Conservation (phyloP, 2,113 vertebrate genomes). For the Tenebrosternarchus preto region DNA sequence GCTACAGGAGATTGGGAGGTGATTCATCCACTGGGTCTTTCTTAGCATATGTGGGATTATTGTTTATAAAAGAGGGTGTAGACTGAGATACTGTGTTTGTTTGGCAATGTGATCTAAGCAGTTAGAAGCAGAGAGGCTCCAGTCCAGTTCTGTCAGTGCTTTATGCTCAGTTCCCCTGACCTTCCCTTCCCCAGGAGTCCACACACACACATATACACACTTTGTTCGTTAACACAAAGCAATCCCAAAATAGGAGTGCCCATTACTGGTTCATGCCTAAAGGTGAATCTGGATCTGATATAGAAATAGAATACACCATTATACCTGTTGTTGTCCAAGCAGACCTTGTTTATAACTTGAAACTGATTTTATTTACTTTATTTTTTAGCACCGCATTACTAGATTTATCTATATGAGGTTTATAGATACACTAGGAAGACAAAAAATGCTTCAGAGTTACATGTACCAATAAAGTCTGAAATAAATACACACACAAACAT, state of each 20-base stretch:
- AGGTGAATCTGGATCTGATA: slow-evolving; percentile 33
- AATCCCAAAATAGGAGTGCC: slow-evolving; percentile 49
- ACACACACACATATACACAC: slow-evolving; percentile 57
- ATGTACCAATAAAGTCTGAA: background rate
- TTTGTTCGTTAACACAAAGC: slow-evolving; percentile 42
- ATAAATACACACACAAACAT: background rate
- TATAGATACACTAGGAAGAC: too few relatives aligned
- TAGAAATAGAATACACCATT: slow-evolving; percentile 52
- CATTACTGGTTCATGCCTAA: slow-evolving; percentile 50
- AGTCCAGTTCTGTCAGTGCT: slow-evolving; percentile 59
- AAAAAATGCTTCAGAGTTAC: too few relatives aligned
- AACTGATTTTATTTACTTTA: too few relatives aligned
- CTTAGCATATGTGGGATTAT: slow-evolving; percentile 58
- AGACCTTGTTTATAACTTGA: background rate
- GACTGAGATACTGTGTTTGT: slow-evolving; percentile 69
- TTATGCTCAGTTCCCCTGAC: slow-evolving; percentile 64
- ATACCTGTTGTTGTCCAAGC: slow-evolving; percentile 9
- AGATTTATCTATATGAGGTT: too few relatives aligned
- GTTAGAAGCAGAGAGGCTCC: slow-evolving; percentile 58
- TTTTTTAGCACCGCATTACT: too few relatives aligned
- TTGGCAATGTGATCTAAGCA: slow-evolving; percentile 74
- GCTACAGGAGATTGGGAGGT: slow-evolving; percentile 48
- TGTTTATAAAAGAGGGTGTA: slow-evolving; percentile 64
- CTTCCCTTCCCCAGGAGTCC: slow-evolving; percentile 55
- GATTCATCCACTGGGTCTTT: slow-evolving; percentile 63